A percentile compares a stretch with the other conserved stretches of the same genome.
phyloP scores from a whole-genome alignment of 2,888 invertebrate genomes.

The Leptopilina myrica region DNA sequence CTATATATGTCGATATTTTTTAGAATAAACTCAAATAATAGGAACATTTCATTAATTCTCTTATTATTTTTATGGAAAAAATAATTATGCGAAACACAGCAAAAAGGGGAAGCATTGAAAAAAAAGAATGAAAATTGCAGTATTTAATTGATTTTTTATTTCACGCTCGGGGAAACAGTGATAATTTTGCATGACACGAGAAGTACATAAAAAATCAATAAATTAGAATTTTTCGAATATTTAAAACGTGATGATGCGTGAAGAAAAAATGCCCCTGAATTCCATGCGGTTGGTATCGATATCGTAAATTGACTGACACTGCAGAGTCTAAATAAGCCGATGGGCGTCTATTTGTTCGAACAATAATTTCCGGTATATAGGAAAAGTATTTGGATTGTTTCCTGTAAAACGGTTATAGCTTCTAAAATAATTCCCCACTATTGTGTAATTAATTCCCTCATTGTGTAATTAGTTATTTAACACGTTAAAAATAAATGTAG shows the following conservation, averaged over 20 bases:
- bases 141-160: not conserved
- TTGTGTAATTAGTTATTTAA: constrained; percentile 47
- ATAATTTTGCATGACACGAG: not conserved
- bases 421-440: constrained; percentile 54
- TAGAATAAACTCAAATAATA: too few relatives aligned
- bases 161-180: not conserved
- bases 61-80: too few relatives aligned
- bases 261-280: constrained; percentile 26
- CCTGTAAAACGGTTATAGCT: constrained; percentile 59
- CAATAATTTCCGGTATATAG: constrained; percentile 61
- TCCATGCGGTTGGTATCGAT: constrained; percentile 19
- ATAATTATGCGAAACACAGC: not conserved
- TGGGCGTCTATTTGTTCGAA: constrained; percentile 52
- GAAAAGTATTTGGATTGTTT: constrained; percentile 65
- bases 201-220: constrained; percentile 2
- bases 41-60: too few relatives aligned
- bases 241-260: constrained; percentile 28
- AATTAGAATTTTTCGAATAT: not conserved
- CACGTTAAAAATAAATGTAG: constrained; percentile 41
- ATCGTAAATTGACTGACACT: constrained; percentile 26
- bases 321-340: constrained; percentile 36
- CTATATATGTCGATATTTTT: too few relatives aligned
- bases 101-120: not conserved
- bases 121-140: not conserved
- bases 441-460: constrained; percentile 15